These are phyloP conservation scores for Eupithecia vulgata DNA, from an alignment of 2,888 invertebrate species.

Conservation along the genomic window DNA sequence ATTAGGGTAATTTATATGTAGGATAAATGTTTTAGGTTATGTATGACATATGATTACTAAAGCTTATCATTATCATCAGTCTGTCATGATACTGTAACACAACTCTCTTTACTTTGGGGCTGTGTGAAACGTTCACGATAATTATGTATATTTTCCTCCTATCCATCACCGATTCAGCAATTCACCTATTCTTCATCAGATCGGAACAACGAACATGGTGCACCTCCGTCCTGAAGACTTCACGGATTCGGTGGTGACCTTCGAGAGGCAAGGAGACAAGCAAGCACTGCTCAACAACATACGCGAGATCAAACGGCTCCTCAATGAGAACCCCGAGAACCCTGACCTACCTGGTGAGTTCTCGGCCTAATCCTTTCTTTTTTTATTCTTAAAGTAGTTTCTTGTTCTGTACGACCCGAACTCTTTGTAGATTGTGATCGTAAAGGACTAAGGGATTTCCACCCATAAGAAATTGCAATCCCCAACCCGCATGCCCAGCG, in stretches of 20 bases:
- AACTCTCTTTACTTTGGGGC: constrained; percentile 6
- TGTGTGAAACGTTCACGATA: not conserved
- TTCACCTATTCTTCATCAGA: constrained; percentile 47
- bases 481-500: too few species aligned
- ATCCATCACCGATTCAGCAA: not conserved
- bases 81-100: too few species aligned
- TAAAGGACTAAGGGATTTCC: too few species aligned
- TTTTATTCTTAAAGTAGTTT: too few species aligned
- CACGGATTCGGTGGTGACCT: constrained; percentile 59
- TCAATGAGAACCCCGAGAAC: constrained; percentile 73
- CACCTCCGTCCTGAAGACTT: constrained; percentile 63
- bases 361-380: not conserved
- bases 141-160: not conserved
- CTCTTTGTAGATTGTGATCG: too few species aligned
- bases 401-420: too few species aligned
- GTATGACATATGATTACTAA: too few species aligned
- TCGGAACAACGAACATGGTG: constrained; percentile 69
- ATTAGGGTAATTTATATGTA: too few species aligned
- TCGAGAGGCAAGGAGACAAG: constrained; percentile 51
- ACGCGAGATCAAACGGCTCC: constrained; percentile 63
- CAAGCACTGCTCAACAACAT: constrained; percentile 56
- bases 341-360: constrained; percentile 64
- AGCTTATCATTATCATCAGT: too few species aligned
- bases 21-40: too few species aligned
- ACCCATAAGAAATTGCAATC: too few species aligned